These are phyloP conservation scores for Pelvicachromis taeniatus DNA, from an alignment of 2,113 vertebrate genomes.

Conservation along the genomic window DNA sequence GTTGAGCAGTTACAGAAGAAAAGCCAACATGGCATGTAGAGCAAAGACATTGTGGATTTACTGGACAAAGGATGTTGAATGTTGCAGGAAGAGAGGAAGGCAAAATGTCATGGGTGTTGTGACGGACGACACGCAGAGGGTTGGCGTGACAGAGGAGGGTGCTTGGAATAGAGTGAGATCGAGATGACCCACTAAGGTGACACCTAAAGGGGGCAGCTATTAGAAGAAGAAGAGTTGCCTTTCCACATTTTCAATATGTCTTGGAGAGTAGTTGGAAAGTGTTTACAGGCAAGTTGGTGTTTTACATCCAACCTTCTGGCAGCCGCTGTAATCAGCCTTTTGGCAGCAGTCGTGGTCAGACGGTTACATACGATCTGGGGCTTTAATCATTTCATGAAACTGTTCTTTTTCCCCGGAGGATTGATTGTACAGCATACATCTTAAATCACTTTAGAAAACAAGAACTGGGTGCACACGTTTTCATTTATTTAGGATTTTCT, in stretches of 20 bases:
- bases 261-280: neutral
- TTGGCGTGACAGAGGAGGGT: neutral
- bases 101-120: neutral
- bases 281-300: neutral
- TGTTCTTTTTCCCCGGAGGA: neutral
- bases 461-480: neutral
- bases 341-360: neutral
- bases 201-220: neutral
- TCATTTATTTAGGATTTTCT: neutral
- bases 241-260: neutral
- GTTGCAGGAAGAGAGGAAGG: neutral
- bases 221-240: neutral
- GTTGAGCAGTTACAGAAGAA: neutral
- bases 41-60: neutral
- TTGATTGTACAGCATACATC: neutral
- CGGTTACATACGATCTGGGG: neutral
- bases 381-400: neutral
- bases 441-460: neutral
- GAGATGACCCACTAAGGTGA: neutral
- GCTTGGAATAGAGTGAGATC: too few relatives aligned
- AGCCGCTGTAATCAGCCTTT: neutral
- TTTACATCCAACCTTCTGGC: neutral
- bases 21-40: neutral
- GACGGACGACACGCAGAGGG: neutral
- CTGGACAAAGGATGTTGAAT: neutral